Evolutionary conservation across 2,888 invertebrate species (phyloP).

Genomic region (Nymphalis polychloros): DNA sequence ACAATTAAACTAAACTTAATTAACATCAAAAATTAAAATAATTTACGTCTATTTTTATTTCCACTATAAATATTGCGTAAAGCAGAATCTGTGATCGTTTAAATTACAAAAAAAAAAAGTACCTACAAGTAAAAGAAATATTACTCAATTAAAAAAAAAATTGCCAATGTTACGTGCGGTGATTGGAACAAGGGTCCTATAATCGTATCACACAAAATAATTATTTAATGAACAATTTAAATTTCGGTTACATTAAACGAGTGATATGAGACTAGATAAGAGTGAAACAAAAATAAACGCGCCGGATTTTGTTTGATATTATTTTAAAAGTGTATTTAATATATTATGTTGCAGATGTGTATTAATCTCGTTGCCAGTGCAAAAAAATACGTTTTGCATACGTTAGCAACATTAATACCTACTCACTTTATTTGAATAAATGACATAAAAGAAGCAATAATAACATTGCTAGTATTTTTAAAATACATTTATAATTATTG

Average conservation of each 20-base stretch:
- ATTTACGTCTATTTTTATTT: not conserved
- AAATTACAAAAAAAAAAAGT: too few relatives aligned
- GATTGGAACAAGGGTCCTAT: not conserved
- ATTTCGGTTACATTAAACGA: not conserved
- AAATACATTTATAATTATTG: not conserved
- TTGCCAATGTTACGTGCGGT: too few relatives aligned
- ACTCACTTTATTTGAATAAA: not conserved
- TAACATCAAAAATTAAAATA: slow-evolving; percentile 28
- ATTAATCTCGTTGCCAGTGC: slow-evolving; percentile 1
- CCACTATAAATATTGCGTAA: not conserved
- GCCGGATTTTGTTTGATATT: not conserved
- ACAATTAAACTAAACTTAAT: slow-evolving; percentile 22
- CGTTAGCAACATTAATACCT: not conserved
- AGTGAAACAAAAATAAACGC: not conserved
- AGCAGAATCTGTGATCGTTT: too few relatives aligned
- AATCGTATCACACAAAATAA: not conserved
- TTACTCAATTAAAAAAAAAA: too few relatives aligned
- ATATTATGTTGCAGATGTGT: not conserved
- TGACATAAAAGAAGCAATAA: slow-evolving; percentile 19
- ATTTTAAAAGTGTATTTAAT: not conserved
- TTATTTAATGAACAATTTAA: not conserved
- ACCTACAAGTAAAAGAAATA: too few relatives aligned
- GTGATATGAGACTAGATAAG: not conserved
- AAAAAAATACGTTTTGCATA: slow-evolving; percentile 7
- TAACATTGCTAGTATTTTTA: slow-evolving; percentile 20